Evolutionary conservation across 2,113 vertebrate genomes (phyloP).

Genomic region (Corydoras sp.): DNA sequence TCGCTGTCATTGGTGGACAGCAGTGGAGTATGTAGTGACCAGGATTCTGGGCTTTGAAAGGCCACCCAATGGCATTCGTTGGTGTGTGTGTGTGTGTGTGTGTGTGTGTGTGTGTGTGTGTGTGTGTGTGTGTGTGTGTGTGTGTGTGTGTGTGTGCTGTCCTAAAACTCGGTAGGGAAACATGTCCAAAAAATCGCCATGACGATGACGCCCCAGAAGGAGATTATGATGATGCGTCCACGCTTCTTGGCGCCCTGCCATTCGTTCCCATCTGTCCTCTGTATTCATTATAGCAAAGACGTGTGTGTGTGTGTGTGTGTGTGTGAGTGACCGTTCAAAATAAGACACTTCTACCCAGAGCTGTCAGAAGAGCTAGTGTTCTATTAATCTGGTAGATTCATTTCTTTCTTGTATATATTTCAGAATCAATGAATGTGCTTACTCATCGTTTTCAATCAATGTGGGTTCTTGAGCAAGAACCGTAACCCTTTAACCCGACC

Average conservation of each 20-base stretch:
- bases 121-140: slow-evolving; percentile 8
- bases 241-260: slow-evolving; percentile 63
- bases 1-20: background rate
- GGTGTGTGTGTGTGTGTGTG: slow-evolving; percentile 7
- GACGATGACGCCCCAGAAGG: slow-evolving; percentile 57
- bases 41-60: slow-evolving; percentile 5
- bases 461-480: too few species aligned
- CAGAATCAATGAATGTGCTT: too few species aligned
- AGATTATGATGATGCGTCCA: slow-evolving; percentile 68
- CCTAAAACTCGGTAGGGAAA: slow-evolving; percentile 52
- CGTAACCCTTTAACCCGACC: too few species aligned
- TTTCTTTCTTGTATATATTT: too few species aligned
- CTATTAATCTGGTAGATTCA: too few species aligned
- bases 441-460: too few species aligned
- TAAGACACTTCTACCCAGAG: too few species aligned
- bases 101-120: slow-evolving; percentile 7
- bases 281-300: slow-evolving; percentile 53
- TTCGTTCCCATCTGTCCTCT: slow-evolving; percentile 64
- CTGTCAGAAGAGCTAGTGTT: too few species aligned
- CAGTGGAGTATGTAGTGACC: background rate
- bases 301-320: too few species aligned
- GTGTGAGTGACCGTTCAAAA: too few species aligned
- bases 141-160: slow-evolving; percentile 10
- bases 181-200: slow-evolving; percentile 62
- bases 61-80: background rate